Base-by-base conservation (phyloP, 2,888 invertebrate genomes). In the Pemphredon lugubris region DNA sequence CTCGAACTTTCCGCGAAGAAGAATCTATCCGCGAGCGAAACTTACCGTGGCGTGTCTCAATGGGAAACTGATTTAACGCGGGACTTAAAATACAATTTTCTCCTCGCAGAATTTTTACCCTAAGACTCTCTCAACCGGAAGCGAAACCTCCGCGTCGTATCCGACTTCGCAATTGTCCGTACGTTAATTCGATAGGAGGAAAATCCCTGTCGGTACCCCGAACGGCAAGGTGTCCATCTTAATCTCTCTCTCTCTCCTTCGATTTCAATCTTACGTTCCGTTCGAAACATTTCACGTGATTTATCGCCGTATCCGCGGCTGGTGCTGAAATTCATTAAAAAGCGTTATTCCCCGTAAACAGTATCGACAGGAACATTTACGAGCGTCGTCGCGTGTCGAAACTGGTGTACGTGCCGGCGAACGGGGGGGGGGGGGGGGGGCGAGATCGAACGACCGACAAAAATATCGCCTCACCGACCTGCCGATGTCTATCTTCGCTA, bases 181-280 rank as follows among this genome's bases (percentile, higher is more conserved):
- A 9, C 3, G 40, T 50, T 59, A 48, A 59, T 50, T 30, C 59
- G n/a, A 5, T 32, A 20, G 40, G 40, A 40, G 20, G 32, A 48
- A 39, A 39, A 34, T 34, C 34, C n/a, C 34, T 11, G 34, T 16
- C 26, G 47, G 23, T 14, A 9, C 37, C 4, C 26, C 26, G n/a
- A 37, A 60, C 59, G 21, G 18, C 21, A 21, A 32, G 11, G 32
- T 42, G 50, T 60, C 59, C 26, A 40, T 51, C 40, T 60, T 50
- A 50, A 60, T 60, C 30, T 44, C 7, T 21, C 11, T n/a, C 5
- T 42, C 16, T 26, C 42, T 42, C 51, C 51, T 59, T 42, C 51
- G 40, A 60, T 60, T n/a, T 51, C 59, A 11, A 51, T 34, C 40
- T 16, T 21, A 30, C 50, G 20, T 11, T 9, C 13, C 59, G 32